These are phyloP conservation scores for Adineta ricciae DNA, from an alignment of 2,888 invertebrate genomes.

Conservation along the genomic window DNA sequence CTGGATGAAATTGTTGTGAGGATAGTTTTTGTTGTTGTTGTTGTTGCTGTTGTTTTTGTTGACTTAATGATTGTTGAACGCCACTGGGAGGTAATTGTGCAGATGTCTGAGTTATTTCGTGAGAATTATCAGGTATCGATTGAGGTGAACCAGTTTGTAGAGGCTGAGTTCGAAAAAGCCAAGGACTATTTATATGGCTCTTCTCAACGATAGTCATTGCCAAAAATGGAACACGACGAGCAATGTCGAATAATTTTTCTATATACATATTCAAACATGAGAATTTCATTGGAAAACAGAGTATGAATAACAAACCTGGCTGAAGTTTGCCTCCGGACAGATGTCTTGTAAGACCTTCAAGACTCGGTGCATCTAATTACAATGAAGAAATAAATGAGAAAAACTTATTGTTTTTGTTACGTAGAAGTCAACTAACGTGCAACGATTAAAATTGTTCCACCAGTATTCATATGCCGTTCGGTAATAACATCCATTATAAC, in stretches of 20 bases:
- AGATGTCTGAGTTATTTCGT: not conserved
- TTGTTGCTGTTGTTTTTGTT: not conserved
- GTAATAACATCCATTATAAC: not conserved
- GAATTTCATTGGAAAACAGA: too few relatives aligned
- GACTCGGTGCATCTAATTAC: not conserved
- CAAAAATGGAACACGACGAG: not conserved
- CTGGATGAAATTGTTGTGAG: not conserved
- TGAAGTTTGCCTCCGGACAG: not conserved
- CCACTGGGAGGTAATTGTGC: not conserved
- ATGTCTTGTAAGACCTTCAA: conserved; percentile 18
- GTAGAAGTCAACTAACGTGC: not conserved
- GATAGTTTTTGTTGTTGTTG: not conserved
- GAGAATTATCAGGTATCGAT: not conserved
- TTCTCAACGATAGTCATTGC: conserved; percentile 7
- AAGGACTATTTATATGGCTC: not conserved
- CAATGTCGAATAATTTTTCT: conserved; percentile 19
- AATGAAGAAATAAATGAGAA: not conserved
- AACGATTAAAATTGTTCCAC: conserved; percentile 11
- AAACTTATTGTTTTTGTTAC: not conserved
- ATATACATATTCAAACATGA: not conserved
- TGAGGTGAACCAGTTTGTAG: not conserved
- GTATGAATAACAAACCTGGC: not conserved
- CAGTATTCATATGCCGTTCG: not conserved
- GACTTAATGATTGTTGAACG: not conserved
- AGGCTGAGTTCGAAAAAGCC: not conserved